phyloP scores from a whole-genome alignment of 1,140 invertebrate species.

The Leptopilina boulardi region DNA sequence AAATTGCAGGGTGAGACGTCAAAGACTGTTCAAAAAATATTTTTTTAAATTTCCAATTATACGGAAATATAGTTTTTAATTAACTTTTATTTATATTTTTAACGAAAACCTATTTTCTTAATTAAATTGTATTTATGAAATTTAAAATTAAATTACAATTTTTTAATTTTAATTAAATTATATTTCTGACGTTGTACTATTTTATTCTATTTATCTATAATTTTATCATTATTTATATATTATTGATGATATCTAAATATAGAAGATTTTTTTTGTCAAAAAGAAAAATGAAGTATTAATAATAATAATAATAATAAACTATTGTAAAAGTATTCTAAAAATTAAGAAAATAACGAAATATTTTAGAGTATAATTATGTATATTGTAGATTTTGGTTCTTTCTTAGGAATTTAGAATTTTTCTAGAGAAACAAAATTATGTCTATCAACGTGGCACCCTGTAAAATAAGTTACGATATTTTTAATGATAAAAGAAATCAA shows the following conservation, averaged over 20 bases:
- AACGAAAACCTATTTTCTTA: not conserved
- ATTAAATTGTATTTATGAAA: not conserved
- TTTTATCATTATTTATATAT: too few relatives aligned
- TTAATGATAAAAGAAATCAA: constrained; percentile 26
- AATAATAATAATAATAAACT: too few relatives aligned
- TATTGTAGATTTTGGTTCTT: not conserved
- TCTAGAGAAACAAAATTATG: not conserved
- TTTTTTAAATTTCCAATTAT: not conserved
- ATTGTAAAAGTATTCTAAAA: not conserved
- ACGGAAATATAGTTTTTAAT: not conserved
- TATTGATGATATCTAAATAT: too few relatives aligned
- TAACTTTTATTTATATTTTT: not conserved
- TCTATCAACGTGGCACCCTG: constrained; percentile 19
- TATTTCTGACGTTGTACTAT: too few relatives aligned
- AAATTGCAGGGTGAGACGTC: constrained; percentile 6
- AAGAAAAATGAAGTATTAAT: not conserved
- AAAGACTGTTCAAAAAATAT: not conserved
- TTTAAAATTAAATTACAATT: too few relatives aligned
- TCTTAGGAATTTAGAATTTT: not conserved
- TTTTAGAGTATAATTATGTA: not conserved
- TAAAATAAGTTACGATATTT: constrained; percentile 5
- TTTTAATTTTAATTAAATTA: not conserved
- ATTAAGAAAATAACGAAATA: not conserved
- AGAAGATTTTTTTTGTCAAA: not conserved
- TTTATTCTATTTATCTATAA: too few relatives aligned